These are phyloP conservation scores for Coracias cyanogaster DNA, from an alignment of 2,797 vertebrate species.

Conservation along the genomic window DNA sequence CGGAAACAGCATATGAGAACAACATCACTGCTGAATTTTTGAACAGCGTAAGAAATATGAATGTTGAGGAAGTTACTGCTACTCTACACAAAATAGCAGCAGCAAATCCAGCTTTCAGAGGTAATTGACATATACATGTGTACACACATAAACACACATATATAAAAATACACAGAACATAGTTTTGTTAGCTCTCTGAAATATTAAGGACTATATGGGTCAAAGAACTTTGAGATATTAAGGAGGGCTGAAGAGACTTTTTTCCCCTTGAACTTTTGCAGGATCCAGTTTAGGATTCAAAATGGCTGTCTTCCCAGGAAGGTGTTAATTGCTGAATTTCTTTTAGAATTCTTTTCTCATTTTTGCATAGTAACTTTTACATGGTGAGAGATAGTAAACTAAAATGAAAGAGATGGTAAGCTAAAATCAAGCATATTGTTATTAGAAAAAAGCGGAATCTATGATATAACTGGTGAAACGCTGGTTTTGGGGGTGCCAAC, in stretches of 20 bases:
- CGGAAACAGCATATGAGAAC: background rate
- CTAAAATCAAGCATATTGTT: background rate
- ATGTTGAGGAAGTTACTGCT: conserved; percentile 52
- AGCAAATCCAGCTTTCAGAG: conserved; percentile 72
- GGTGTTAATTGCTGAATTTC: background rate
- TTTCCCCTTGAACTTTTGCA: background rate
- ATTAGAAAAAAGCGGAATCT: background rate
- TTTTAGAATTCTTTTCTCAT: background rate
- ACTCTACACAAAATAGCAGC: conserved; percentile 64
- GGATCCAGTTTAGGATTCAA: background rate
- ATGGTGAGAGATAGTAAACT: background rate
- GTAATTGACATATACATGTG: background rate
- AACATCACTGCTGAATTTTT: conserved; percentile 41
- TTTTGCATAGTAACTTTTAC: background rate
- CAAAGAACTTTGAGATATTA: background rate
- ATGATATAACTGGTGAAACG: background rate
- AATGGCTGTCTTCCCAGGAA: background rate
- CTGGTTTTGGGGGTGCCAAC: background rate
- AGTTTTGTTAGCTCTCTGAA: background rate
- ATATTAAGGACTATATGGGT: background rate
- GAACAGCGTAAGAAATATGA: conserved; percentile 65
- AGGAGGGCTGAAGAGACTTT: background rate
- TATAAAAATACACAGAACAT: background rate
- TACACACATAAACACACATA: background rate
- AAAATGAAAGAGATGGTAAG: background rate